Conservation (phyloP, 2,113 vertebrate species). For the Calonectris borealis region DNA sequence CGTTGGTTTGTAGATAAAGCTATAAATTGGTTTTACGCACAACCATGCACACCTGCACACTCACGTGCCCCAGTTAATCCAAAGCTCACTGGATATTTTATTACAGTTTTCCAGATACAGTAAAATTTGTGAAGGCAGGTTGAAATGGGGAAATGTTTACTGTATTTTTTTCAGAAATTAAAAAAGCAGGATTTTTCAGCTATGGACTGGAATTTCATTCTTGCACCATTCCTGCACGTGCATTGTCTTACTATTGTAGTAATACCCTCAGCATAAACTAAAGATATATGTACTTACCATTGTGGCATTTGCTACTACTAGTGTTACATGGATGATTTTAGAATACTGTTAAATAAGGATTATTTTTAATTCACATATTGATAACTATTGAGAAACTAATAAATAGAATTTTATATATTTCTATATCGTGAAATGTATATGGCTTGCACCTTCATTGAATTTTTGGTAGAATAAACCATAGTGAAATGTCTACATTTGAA, state of each 20-base stretch:
- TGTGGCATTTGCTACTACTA: slow-evolving; percentile 21
- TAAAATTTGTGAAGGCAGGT: background rate
- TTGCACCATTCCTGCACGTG: background rate
- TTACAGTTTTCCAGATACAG: background rate
- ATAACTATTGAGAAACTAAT: background rate
- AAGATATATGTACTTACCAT: background rate
- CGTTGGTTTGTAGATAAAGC: background rate
- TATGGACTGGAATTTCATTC: background rate
- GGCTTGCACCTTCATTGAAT: slow-evolving; percentile 18
- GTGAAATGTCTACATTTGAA: slow-evolving; percentile 24
- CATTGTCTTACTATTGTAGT: slow-evolving; percentile 10
- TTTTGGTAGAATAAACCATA: slow-evolving; percentile 58
- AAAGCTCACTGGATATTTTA: background rate
- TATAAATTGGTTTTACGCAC: background rate
- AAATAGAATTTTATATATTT: slow-evolving; percentile 42
- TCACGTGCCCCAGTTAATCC: background rate
- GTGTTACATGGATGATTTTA: background rate
- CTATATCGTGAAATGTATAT: slow-evolving; percentile 49
- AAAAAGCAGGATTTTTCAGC: background rate
- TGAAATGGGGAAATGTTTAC: background rate
- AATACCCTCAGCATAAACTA: background rate
- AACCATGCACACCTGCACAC: accelerated
- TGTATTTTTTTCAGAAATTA: background rate
- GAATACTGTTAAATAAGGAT: slow-evolving; percentile 5
- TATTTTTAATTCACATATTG: slow-evolving; percentile 29